Conservation (phyloP, 1,140 invertebrate species). For the Brachionus angularis region DNA sequence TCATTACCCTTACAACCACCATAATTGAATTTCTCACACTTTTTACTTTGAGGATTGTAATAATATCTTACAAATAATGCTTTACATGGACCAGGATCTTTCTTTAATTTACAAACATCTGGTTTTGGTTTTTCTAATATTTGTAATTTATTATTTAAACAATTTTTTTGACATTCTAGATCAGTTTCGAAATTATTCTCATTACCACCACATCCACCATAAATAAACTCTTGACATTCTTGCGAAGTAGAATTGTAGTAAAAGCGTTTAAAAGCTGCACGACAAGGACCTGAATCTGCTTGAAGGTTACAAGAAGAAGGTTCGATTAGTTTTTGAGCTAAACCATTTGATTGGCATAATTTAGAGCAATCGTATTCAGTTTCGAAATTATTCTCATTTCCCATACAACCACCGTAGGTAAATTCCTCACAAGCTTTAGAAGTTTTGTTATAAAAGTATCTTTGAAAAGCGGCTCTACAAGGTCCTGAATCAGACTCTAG, state of each 20-base stretch:
- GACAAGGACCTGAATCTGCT: constrained; percentile 44
- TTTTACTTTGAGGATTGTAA: constrained; percentile 69
- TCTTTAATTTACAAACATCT: constrained; percentile 59
- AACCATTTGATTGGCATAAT: constrained; percentile 30
- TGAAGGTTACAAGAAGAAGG: too few relatives aligned
- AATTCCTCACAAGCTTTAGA: constrained; percentile 49
- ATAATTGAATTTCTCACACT: constrained; percentile 88
- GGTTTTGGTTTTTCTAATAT: neutral
- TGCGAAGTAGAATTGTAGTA: constrained; percentile 48
- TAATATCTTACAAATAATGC: constrained; percentile 77
- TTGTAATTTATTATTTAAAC: constrained; percentile 79
- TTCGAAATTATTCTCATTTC: constrained; percentile 64
- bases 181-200: constrained; percentile 68
- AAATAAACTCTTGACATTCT: constrained; percentile 49
- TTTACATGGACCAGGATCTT: constrained; percentile 73
- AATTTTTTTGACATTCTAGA: constrained; percentile 74
- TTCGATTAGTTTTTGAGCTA: neutral
- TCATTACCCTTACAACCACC: constrained; percentile 77
- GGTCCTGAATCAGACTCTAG: constrained; percentile 59
- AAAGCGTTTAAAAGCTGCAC: constrained; percentile 47
- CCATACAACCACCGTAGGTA: constrained; percentile 65
- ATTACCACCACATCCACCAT: constrained; percentile 28
- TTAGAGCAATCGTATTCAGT: constrained; percentile 76
- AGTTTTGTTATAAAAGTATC: constrained; percentile 49
- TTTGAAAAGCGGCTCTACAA: constrained; percentile 60